Evolutionary conservation across 1,140 invertebrate species (phyloP).

Genomic region (Gryllus bimaculatus): DNA sequence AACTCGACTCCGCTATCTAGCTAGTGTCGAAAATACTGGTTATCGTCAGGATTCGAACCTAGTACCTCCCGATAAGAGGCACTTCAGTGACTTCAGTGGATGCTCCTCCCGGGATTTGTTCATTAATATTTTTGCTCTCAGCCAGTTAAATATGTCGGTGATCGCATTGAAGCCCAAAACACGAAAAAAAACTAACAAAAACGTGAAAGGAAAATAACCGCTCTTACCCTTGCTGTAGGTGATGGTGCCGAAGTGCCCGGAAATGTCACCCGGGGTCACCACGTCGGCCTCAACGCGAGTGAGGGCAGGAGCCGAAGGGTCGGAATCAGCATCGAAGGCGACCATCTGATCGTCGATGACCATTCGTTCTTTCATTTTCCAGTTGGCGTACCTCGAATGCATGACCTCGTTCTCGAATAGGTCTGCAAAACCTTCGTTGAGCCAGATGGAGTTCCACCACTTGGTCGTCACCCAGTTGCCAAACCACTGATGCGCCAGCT

Average conservation of each 20-base stretch:
- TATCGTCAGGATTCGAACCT: too few relatives aligned
- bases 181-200: neutral
- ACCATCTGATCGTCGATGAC: neutral
- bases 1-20: too few relatives aligned
- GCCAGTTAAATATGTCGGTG: too few relatives aligned
- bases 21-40: too few relatives aligned
- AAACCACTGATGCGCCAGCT: slow-evolving; percentile 43
- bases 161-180: too few relatives aligned
- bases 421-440: slow-evolving; percentile 46
- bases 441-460: slow-evolving; percentile 42
- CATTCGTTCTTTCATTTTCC: neutral
- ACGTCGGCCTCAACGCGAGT: neutral
- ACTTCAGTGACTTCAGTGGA: too few relatives aligned
- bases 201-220: neutral
- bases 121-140: too few relatives aligned
- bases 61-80: too few relatives aligned
- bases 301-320: neutral
- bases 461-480: slow-evolving; percentile 37
- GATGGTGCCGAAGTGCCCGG: neutral
- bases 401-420: slow-evolving; percentile 27
- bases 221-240: slow-evolving; percentile 6
- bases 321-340: neutral
- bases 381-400: neutral
- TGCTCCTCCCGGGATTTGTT: too few relatives aligned
- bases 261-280: neutral